Percentiles rank a stretch among this genome's conserved stretches.
These are phyloP conservation scores for Charina bottae DNA, from an alignment of 2,113 vertebrate species.

Conservation along the genomic window DNA sequence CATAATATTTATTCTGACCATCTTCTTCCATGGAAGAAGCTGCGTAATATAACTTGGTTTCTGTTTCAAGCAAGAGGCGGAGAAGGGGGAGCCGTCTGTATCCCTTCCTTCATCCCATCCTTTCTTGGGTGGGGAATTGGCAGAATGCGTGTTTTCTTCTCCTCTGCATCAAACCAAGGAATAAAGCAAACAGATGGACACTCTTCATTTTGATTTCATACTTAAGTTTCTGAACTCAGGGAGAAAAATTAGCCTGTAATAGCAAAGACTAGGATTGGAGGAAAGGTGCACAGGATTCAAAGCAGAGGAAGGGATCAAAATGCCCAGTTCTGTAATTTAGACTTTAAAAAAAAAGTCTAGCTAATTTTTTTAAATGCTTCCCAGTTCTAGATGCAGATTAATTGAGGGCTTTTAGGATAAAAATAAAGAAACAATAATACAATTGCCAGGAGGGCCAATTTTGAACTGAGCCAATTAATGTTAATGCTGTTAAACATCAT, in stretches of 20 bases:
- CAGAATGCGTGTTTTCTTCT: background rate
- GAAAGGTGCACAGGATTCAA: background rate
- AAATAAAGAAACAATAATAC: background rate
- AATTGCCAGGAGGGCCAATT: background rate
- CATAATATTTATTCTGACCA: background rate
- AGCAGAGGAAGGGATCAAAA: background rate
- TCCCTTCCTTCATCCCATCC: constrained; percentile 36
- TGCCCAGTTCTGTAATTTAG: background rate
- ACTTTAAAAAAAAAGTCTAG: background rate
- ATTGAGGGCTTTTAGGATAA: background rate
- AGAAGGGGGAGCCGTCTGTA: constrained; percentile 9
- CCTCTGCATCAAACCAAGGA: constrained; percentile 55
- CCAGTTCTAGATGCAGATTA: background rate
- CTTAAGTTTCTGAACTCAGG: constrained; percentile 37
- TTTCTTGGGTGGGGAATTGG: constrained; percentile 20
- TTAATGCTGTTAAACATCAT: background rate
- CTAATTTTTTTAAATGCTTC: background rate
- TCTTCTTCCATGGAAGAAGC: background rate
- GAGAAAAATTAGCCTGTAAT: constrained; percentile 38
- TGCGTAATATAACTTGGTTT: background rate
- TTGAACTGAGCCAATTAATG: background rate
- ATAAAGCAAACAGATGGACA: constrained; percentile 53
- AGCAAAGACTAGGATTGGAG: constrained; percentile 17
- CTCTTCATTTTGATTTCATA: constrained; percentile 37
- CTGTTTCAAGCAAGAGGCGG: background rate